Evolutionary conservation across 2,113 vertebrate genomes (phyloP).

Genomic region (Podocnemis expansa): DNA sequence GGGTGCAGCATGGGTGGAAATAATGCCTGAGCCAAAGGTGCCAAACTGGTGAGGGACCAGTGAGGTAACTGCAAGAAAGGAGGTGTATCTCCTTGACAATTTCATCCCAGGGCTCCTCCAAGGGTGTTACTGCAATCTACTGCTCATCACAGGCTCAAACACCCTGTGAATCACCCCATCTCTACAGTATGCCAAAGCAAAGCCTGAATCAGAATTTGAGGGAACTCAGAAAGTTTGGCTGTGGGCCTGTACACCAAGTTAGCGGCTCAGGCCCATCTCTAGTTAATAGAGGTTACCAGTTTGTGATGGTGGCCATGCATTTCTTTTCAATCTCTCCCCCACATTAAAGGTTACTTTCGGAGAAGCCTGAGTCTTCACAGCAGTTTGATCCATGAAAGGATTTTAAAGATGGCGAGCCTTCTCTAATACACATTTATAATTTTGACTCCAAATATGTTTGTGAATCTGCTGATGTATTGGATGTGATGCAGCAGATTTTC

Average conservation of each 20-base stretch:
- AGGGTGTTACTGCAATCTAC: neutral
- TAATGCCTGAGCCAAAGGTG: neutral
- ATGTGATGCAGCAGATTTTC: neutral
- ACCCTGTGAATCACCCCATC: neutral
- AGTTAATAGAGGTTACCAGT: neutral
- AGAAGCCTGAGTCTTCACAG: constrained; percentile 34
- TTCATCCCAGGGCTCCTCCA: neutral
- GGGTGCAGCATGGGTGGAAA: neutral
- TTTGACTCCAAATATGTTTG: neutral
- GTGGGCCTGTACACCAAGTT: neutral
- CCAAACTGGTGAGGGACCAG: neutral
- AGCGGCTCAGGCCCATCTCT: neutral
- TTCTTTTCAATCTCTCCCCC: neutral
- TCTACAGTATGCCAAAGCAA: too few relatives aligned
- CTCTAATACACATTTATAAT: neutral
- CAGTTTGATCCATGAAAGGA: neutral
- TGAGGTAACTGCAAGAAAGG: neutral
- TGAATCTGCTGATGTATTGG: neutral
- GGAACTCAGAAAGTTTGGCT: neutral
- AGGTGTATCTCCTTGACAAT: neutral
- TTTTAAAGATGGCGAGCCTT: neutral
- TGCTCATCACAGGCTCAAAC: neutral
- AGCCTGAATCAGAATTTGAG: neutral
- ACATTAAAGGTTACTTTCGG: neutral
- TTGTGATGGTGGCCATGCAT: neutral